Evolutionary conservation across 2,888 invertebrate genomes (phyloP), one percentile per base, ranked within the genome.

Genomic region (Cantharis nigra): DNA sequence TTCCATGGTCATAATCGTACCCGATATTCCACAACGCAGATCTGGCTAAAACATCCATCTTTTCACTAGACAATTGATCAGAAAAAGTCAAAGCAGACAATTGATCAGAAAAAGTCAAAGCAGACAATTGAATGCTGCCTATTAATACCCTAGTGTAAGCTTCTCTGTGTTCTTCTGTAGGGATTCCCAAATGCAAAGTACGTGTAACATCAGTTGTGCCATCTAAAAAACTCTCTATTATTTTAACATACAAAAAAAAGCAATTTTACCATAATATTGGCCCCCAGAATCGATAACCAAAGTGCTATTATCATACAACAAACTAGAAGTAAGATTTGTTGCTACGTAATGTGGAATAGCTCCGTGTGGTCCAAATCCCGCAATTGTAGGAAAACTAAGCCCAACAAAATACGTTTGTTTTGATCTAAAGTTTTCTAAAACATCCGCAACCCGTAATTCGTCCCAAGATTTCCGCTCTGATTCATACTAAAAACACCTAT

Each of bases 241-340:
- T 33, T 20, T 3, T 9, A 71, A 3, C 87, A 13, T 26, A 26
- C 4, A 26, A 0, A 1, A 26, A 9, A 26, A 26, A 26, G 9
- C 26, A 26, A 26, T 26, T 26, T 26, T 33, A 94, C 94, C 94
- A 80, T 91, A 91, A 89, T 98, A 99, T 87, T 99, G 99, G 72
- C 96, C 98, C 14, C 99, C 99, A 0, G 98, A 98, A 85, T 98
- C 98, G 82, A 98, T 92, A 23, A 99, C 92, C 78, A 97, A 91
- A 0, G 97, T 93, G 79, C 95, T 95, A 80, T 94, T 92, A 74
- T 91, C 92, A 70, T 92, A 93, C 20, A 98, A 92, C 65, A 89
- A 88, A 7, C 91, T 88, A 84, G 94, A 93, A 4, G 95, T 93
- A n/a, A 90, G 89, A 81, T 91, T 91, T 14, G 91, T 93, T 0